phyloP scores from a whole-genome alignment of 2,113 vertebrate genomes.

The Scytalopus superciliaris region DNA sequence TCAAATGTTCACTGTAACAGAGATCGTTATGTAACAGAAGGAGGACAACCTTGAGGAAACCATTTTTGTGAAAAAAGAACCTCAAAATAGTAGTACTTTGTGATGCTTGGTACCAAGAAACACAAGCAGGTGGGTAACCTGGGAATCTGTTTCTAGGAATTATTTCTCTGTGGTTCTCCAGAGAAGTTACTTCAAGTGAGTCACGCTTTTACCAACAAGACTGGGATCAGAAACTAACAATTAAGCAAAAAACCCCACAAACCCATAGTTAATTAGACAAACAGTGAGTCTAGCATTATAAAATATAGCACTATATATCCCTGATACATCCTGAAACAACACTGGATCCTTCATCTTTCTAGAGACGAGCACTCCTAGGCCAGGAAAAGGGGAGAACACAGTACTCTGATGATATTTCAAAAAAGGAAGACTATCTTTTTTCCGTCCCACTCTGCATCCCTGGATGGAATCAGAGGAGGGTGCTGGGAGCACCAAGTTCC shows the following conservation, averaged over 20 bases:
- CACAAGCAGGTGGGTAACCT: background rate
- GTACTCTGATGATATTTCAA: background rate
- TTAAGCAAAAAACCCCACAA: background rate
- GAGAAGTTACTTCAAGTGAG: background rate
- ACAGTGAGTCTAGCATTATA: background rate
- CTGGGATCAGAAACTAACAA: background rate
- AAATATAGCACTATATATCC: background rate
- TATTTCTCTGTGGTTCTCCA: background rate
- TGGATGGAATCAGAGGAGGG: background rate
- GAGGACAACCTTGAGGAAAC: background rate
- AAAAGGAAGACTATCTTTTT: background rate
- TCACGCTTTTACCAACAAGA: background rate
- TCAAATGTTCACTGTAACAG: background rate
- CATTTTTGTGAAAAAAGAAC: background rate
- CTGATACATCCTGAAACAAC: background rate
- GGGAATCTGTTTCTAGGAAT: background rate
- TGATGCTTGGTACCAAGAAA: background rate
- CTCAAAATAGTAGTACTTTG: background rate
- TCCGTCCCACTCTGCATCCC: background rate
- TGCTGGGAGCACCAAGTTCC: background rate
- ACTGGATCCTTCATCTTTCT: background rate
- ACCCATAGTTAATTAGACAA: background rate
- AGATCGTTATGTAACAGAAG: background rate
- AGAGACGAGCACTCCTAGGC: background rate
- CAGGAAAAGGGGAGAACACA: background rate